Base-by-base conservation (phyloP, 2,888 invertebrate species). In the Ormia ochracea region DNA sequence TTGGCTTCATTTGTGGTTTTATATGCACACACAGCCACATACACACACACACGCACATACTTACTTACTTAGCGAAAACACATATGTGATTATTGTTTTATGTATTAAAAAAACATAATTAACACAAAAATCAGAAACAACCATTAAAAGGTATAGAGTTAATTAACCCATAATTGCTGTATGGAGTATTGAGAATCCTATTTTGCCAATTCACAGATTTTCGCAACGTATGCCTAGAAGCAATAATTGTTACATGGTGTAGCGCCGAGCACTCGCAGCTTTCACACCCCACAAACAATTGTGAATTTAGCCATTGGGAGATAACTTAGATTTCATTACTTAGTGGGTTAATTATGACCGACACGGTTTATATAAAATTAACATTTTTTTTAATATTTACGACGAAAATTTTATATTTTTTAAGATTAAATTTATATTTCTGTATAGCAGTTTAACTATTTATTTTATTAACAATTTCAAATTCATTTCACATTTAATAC, bases 1-100 rank as follows among this genome's bases (percentile, higher is more conserved):
- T 75, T 74, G 79, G 74, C 79, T 79, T 79, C 79, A 54, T 74
- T 75, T 79, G 79, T 17, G 79, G 74, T 75, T 75, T 52, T 36
- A 26, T 17, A 50, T 12, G 9, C 33, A 74, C 43, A 61, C 45
- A 23, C 21, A 58, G 1, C n/a, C n/a, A n/a, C n/a, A n/a, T n/a
- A n/a, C n/a, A n/a, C n/a, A n/a, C n/a, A n/a, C n/a, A n/a, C n/a
- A n/a, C n/a, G n/a, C n/a, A n/a, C n/a, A n/a, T n/a, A n/a, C n/a
- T n/a, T n/a, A n/a, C n/a, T n/a, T n/a, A n/a, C n/a, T n/a, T n/a
- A n/a, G n/a, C n/a, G n/a, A n/a, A n/a, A n/a, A n/a, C n/a, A n/a
- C n/a, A n/a, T n/a, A n/a, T n/a, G n/a, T n/a, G n/a, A n/a, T n/a
- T n/a, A n/a, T n/a, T n/a, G n/a, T n/a, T n/a, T n/a, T n/a, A n/a